A percentile compares a stretch with the other conserved stretches of the same genome.
phyloP scores from a whole-genome alignment of 2,113 vertebrate species.

The Apodemus speciosus region DNA sequence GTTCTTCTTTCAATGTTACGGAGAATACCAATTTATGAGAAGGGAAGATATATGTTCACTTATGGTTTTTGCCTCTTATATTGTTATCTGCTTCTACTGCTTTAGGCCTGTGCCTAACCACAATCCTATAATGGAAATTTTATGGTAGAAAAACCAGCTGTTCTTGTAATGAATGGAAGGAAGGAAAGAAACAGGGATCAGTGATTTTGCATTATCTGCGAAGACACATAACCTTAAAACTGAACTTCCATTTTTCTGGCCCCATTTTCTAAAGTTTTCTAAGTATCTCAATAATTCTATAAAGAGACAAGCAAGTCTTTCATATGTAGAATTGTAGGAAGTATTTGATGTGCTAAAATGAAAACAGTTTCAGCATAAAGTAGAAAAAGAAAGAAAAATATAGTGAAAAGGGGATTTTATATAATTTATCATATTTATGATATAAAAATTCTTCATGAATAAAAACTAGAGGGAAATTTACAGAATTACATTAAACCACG shows the following conservation, averaged over 20 bases:
- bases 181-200: neutral
- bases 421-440: neutral
- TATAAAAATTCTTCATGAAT: neutral
- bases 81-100: neutral
- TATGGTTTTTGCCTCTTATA: neutral
- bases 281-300: neutral
- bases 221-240: neutral
- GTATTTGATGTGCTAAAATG: neutral
- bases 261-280: neutral
- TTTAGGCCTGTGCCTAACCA: too few relatives aligned
- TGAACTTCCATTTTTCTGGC: neutral
- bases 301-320: neutral
- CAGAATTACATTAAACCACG: neutral
- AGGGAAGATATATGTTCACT: neutral
- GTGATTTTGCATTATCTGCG: too few relatives aligned
- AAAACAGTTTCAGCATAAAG: neutral
- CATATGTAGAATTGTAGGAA: neutral
- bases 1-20: neutral
- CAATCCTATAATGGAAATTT: neutral
- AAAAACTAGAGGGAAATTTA: neutral
- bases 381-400: neutral
- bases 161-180: neutral
- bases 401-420: neutral
- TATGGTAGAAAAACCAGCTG: neutral
- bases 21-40: neutral